Evolutionary conservation across 2,888 invertebrate species (phyloP), one percentile per base, ranked within the genome.

Genomic region (Archips xylosteana): DNA sequence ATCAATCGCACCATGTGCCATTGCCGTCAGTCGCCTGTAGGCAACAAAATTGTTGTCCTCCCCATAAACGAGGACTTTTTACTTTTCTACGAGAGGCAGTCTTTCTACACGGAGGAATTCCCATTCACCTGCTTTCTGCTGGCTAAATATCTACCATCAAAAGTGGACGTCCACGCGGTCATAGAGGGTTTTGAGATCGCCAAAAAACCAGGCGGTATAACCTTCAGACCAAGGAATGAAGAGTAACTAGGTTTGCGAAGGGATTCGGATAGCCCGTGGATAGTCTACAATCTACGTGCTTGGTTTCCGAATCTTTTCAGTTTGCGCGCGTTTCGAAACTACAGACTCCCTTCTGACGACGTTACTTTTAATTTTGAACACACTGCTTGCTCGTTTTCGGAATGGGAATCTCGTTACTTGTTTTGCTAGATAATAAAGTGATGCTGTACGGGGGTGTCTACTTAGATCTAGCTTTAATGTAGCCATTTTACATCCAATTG

Each of bases 41-140:
- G 62, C 34, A 42, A 62, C 62, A 62, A 62, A 42, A 42, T 62
- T 42, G 62, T 62, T 4, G 42, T 23, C 5, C 8, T 62, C 2
- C 39, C 39, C 2, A 34, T 62, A 3, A 42, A 62, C 10, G 62
- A 62, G 6, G 32, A 59, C 5, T 10, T 13, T 1, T 12, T 59
- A 1, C 59, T 59, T 2, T 36, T 13, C 59, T 59, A 13, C 59
- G 34, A 59, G 12, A 12, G 36, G 0, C 12, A 13, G 3, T 13
- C 59, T 4, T 5, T 5, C 6, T 59, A 59, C n/a, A 36, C 59
- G 4, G 2, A 8, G 0, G 32, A 59, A 3, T 12, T 34, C 3
- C 59, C 59, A 10, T 34, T 8, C 36, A 13, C 36, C 9, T 59
- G 59, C 13, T 13, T 59, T 2, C 36, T 59, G 34, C 36, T 59